phyloP scores from a whole-genome alignment of 2,797 vertebrate species.

The Gymnodraco acuticeps region DNA sequence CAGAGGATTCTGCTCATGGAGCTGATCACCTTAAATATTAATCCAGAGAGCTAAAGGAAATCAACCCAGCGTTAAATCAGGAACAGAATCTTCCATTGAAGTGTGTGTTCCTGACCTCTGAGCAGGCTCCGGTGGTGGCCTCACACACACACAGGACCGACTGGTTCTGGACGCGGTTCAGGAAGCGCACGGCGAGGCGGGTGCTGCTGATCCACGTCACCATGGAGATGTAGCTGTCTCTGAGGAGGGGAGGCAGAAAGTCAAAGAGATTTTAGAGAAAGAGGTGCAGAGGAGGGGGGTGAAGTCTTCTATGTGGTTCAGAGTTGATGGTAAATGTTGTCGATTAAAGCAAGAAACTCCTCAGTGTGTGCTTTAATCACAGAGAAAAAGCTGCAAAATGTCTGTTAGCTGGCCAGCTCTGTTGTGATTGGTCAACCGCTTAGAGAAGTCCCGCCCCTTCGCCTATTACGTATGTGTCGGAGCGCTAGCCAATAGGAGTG shows the following conservation, averaged over 20 bases:
- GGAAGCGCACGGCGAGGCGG: slow-evolving; percentile 86
- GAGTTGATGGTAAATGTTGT: no score
- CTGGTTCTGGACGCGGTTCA: slow-evolving; percentile 89
- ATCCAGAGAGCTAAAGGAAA: slow-evolving; percentile 66
- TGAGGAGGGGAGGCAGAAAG: slow-evolving; percentile 65
- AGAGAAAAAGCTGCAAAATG: no score
- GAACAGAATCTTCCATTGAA: slow-evolving; percentile 60
- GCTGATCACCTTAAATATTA: slow-evolving; percentile 71
- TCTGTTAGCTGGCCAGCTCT: no score
- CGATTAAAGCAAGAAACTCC: no score
- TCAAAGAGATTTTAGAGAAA: slow-evolving; percentile 20
- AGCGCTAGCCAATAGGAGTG: no score
- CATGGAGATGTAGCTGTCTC: slow-evolving; percentile 89
- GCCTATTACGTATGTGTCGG: no score
- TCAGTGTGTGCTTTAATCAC: no score
- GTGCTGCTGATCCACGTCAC: slow-evolving; percentile 89
- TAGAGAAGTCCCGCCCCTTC: no score
- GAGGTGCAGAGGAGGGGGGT: neutral
- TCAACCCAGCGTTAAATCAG: slow-evolving; percentile 57
- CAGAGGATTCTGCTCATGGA: slow-evolving; percentile 60
- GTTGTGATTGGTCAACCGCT: no score
- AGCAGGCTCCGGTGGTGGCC: slow-evolving; percentile 87
- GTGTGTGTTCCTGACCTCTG: slow-evolving; percentile 81
- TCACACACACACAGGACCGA: slow-evolving; percentile 88
- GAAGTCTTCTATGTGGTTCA: no score